Evolutionary conservation across 2,888 invertebrate genomes (phyloP), one percentile per base, ranked within the genome.

Genomic region (Coremacera marginata): DNA sequence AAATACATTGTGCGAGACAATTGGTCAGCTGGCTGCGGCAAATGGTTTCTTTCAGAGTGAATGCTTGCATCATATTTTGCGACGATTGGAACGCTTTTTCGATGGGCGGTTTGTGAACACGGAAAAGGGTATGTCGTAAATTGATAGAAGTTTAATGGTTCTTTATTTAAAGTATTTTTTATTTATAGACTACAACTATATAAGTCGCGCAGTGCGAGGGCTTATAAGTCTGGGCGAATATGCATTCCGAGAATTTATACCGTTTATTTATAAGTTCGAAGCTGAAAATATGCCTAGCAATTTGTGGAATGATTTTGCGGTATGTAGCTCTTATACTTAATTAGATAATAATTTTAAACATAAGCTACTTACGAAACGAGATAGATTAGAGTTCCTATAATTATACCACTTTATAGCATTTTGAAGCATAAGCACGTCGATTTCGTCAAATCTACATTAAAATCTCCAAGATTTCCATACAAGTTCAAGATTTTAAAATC

Each of bases 221-320:
- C 81, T 90, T 0, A 84, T 87, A 31, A 84, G 86, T 2, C 44
- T 90, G 19, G 89, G 90, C 0, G 89, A 89, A 77, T 87, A 85
- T 70, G 89, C 89, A 1, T 88, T 89, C 63, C 83, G 90, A 0
- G 89, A 90, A 79, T 85, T 90, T 68, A 87, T 88, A 77, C 87
- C 88, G 0, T 90, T 84, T 67, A 84, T 89, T 27, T 85, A 88
- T 75, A 86, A 88, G 77, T 80, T 89, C 11, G 84, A 87, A 49
- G 81, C 82, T 0, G 79, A 83, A 2, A 79, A 83, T 22, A 80
- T 87, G 22, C 88, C 89, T 0, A 87, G 87, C 5, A 84, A 82
- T 25, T 76, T 89, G 5, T 84, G 86, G 81, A 82, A 83, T 52
- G 85, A 88, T 80, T 84, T 89, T 78, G 83, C 86, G 34, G 86